Base-by-base conservation (phyloP, 2,888 invertebrate species). In the Actias luna region DNA sequence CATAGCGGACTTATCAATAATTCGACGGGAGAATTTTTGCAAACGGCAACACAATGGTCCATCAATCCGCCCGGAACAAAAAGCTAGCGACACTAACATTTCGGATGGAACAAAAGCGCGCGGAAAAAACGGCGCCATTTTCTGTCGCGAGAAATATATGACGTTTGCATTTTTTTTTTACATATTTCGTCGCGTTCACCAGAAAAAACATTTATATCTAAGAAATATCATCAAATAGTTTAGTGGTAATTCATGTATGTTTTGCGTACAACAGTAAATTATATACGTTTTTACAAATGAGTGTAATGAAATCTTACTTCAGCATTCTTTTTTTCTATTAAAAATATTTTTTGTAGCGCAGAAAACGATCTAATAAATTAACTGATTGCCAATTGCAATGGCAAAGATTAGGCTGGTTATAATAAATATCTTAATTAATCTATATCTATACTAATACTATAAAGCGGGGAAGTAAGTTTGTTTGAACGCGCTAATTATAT, bases 31-130 rank as follows among this genome's bases (percentile, higher is more conserved):
- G 83, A 88, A 85, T 88, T 89, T 77, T 85, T 71, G 78, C 84
- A 84, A 80, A 75, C 76, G 81, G 86, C 78, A 84, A 88, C 85
- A 89, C 90, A 90, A 91, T 89, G 88, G 88, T 73, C 84, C 85
- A 87, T 90, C 89, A 88, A 88, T 89, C 78, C 78, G 46, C 76
- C 72, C 72, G 70, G 62, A 63, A 73, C 71, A 77, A 89, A 87
- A 88, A 88, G 85, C 82, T 83, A 79, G 84, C 82, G 84, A 84
- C 85, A 84, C 83, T 79, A 78, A 82, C 80, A 82, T 83, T 76
- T 80, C 74, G 68, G 68, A 39, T 63, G 73, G 73, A 64, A 76
- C 84, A 84, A 87, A 88, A 80, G 77, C 79, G 72, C 76, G 75
- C 69, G 77, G 64, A 66, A 64, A n/a, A 65, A 66, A 55, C 46